Evolutionary conservation across 2,888 invertebrate species (phyloP), one percentile per base, ranked within the genome.

Genomic region (Drosophila sordidapex): DNA sequence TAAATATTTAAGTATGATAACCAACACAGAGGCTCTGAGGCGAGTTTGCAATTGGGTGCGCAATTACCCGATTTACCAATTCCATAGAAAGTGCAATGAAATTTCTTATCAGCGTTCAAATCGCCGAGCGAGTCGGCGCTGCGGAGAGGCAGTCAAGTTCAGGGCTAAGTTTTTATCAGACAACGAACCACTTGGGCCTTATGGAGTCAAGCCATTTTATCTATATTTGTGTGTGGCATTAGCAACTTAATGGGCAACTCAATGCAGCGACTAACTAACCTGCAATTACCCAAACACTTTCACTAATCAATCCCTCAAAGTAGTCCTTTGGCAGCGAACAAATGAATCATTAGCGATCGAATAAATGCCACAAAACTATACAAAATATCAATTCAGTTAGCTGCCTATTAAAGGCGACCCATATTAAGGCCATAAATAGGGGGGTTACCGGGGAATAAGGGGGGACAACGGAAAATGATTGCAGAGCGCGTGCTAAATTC

Each of bases 401-500:
- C 51, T 58, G 75, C 70, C 74, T 70, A 77, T 77, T 77, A 77
- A 79, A 57, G 35, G 58, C 25, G 38, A 31, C 57, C 57, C 54
- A 57, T 57, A 59, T 56, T 43, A 21, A 63, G 49, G 43, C 38
- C 69, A 65, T 59, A 48, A 65, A 61, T 43, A 61, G 11, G 0
- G n/a, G 6, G 36, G 25, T 18, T 25, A 6, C 0, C 10, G 15
- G 8, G 15, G 0, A 33, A 33, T 33, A 33, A 21, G 0, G 4
- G 46, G 8, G 49, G 52, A n/a, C 31, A 61, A 61, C 15, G 8
- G 38, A 53, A 57, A 56, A 74, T 83, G 78, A 84, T 89, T 84
- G 89, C 87, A 79, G 38, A 76, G 69, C 74, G 70, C 72, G 82
- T 84, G 84, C 72, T 89, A 81, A 84, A 89, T 84, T 84, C 84